A percentile compares a stretch with the other conserved stretches of the same genome.
These are phyloP conservation scores for Agrotis exclamationis DNA, from an alignment of 2,888 invertebrate genomes.

Conservation along the genomic window DNA sequence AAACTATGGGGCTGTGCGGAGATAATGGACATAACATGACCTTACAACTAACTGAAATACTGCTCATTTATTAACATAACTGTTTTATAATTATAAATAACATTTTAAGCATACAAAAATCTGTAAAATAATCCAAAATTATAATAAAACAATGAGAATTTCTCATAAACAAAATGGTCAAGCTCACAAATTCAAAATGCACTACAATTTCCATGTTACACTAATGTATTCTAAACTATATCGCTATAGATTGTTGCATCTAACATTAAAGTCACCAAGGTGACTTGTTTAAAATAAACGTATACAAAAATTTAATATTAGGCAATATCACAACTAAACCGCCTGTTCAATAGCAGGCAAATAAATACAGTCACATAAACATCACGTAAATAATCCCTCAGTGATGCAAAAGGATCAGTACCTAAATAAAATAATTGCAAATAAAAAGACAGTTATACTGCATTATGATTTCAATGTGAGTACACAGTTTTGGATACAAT, in stretches of 20 bases:
- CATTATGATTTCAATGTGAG: conserved; percentile 56
- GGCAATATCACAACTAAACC: conserved; percentile 90
- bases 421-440: conserved; percentile 54
- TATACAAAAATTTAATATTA: conserved; percentile 89
- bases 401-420: conserved; percentile 51
- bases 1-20: conserved; percentile 63
- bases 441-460: conserved; percentile 65
- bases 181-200: conserved; percentile 72
- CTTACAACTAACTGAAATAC: conserved; percentile 86
- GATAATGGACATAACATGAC: conserved; percentile 69
- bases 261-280: conserved; percentile 86
- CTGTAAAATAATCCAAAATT: conserved; percentile 66
- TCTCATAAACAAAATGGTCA: conserved; percentile 58
- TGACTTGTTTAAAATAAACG: conserved; percentile 88
- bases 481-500: conserved; percentile 45
- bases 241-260: conserved; percentile 80
- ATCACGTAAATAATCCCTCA: conserved; percentile 58
- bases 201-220: conserved; percentile 75
- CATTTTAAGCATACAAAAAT: conserved; percentile 74
- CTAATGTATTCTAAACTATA: conserved; percentile 78
- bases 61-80: conserved; percentile 82
- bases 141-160: conserved; percentile 77
- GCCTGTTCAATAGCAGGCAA: conserved; percentile 79
- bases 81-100: conserved; percentile 82
- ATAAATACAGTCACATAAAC: conserved; percentile 79